Percentiles rank a stretch among this genome's conserved stretches.
Conservation (phyloP, 2,113 vertebrate species). For the Cranoglanis bouderius region DNA sequence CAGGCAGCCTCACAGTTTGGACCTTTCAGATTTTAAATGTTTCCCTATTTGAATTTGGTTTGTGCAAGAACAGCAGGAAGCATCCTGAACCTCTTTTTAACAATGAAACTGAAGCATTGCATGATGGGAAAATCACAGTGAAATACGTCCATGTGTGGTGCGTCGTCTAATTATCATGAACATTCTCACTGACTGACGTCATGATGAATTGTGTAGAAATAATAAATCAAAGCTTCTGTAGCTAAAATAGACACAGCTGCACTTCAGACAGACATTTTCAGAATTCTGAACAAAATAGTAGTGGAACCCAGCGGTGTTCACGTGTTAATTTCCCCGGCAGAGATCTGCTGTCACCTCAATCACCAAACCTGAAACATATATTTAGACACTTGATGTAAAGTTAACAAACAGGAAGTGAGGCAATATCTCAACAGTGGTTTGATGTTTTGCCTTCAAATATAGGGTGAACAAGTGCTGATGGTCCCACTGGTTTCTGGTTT, state of each 20-base stretch:
- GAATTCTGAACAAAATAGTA: background rate
- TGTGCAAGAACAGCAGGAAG: background rate
- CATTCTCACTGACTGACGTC: background rate
- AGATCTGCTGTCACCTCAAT: background rate
- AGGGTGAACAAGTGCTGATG: background rate
- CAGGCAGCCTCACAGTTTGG: background rate
- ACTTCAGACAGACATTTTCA: background rate
- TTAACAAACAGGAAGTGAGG: background rate
- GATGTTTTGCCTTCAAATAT: background rate
- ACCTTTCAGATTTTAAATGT: background rate
- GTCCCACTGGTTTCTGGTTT: background rate
- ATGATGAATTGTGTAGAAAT: background rate
- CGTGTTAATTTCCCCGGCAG: background rate
- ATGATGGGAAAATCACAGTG: background rate
- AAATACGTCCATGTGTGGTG: background rate
- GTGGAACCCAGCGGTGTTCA: background rate
- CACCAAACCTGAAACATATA: background rate
- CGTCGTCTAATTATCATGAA: background rate
- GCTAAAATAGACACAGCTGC: background rate
- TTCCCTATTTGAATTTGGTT: background rate
- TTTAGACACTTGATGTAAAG: background rate
- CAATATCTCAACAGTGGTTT: background rate
- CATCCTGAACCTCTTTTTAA: background rate
- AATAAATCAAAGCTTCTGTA: background rate
- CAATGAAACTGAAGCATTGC: background rate